Evolutionary conservation across 2,797 vertebrate genomes (phyloP), one percentile per base, ranked within the genome.

Genomic region (Hoplostethus mediterraneus): DNA sequence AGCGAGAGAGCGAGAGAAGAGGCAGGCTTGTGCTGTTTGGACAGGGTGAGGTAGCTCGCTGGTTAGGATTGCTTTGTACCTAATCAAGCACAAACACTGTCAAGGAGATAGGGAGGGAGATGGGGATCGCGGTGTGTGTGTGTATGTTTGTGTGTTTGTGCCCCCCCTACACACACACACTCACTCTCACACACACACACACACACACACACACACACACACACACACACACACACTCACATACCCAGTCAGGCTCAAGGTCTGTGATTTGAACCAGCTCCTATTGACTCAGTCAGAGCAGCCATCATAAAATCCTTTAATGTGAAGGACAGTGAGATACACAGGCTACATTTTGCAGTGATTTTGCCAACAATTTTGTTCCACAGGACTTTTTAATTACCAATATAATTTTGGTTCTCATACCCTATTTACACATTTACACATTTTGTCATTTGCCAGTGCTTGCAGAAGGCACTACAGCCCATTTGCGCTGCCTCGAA

Each of bases 261-360:
- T 48, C 51, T 52, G 59, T 67, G 62, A 73, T 72, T 28, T 80
- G 55, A 76, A 66, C 9, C 71, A 9, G 11, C 70, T 75, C 70
- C 60, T 73, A 38, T 9, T 45, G 48, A 73, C 49, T 52, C 49
- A 10, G 49, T 49, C 5, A 8, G 52, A 70, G 64, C 45, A 30
- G 2, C 30, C 31, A 75, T 21, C 21, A 21, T 21, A 68, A 47
- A 78, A 76, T 76, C 10, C 73, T 31, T 70, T 10, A 11, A 11
- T 44, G 44, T 78, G 62, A 70, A 72, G 17, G 78, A 71, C 74
- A 79, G 66, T 76, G 59, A 79, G 45, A 70, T 1, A 53, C 31
- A 33, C 54, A 31, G 3, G 71, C 45, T 74, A 17, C 52, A 28
- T 69, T 80, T 25, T 21, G 21, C 2, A 25, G 14, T 14, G 3